Conservation (phyloP, 1,140 invertebrate species). For the Idris sp. region DNA sequence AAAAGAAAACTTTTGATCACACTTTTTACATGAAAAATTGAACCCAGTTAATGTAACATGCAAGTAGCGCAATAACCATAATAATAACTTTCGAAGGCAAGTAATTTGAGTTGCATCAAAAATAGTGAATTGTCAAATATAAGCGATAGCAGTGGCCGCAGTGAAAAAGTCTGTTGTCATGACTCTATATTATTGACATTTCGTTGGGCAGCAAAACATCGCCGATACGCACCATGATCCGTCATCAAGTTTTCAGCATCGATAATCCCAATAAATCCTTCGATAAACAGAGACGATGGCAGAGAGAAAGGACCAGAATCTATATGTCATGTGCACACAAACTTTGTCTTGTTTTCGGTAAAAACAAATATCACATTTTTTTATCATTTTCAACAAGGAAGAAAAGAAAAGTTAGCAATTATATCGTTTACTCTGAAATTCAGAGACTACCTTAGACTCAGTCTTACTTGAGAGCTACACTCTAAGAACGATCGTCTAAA, state of each 20-base stretch:
- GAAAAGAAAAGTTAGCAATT: no score
- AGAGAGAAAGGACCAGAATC: conserved; percentile 9
- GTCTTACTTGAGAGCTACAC: no score
- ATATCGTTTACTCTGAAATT: no score
- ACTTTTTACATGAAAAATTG: no score
- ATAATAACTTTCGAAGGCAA: conserved; percentile 21
- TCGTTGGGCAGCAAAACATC: conserved; percentile 32
- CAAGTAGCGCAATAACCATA: conserved; percentile 5
- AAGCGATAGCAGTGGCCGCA: conserved; percentile 11
- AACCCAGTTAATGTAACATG: conserved; percentile 11
- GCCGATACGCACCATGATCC: conserved; percentile 28
- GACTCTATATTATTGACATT: conserved; percentile 25
- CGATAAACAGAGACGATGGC: not conserved
- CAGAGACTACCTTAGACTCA: no score
- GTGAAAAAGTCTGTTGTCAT: conserved; percentile 7
- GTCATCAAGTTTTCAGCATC: conserved; percentile 46
- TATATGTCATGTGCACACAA: not conserved
- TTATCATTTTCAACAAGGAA: no score
- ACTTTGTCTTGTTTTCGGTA: no score
- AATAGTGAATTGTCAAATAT: conserved; percentile 26
- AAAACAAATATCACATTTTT: no score
- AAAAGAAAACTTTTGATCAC: no score
- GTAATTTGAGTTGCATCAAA: conserved; percentile 37
- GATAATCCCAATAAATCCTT: conserved; percentile 32
- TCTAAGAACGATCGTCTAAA: no score